Percentiles rank a stretch among this genome's conserved stretches.
These are phyloP conservation scores for Plusia festucae DNA, from an alignment of 2,888 invertebrate species.

Conservation along the genomic window DNA sequence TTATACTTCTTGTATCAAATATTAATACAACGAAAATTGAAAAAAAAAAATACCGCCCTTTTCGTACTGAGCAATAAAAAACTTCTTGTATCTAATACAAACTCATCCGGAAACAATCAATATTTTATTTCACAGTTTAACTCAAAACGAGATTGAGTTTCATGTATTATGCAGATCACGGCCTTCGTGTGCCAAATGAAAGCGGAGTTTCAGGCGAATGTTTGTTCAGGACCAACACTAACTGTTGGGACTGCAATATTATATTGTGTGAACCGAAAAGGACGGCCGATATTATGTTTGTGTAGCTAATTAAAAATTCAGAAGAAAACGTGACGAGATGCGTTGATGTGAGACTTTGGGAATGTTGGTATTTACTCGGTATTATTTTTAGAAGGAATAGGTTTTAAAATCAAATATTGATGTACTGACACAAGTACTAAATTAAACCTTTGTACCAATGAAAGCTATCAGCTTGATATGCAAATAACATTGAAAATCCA, in stretches of 20 bases:
- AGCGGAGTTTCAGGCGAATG: constrained; percentile 28
- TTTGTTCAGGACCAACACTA: constrained; percentile 53
- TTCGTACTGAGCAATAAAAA: neutral
- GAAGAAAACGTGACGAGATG: neutral
- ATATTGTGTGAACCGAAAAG: constrained; percentile 16
- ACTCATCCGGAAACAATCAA: constrained; percentile 35
- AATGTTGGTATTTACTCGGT: neutral
- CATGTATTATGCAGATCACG: constrained; percentile 57
- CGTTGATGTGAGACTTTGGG: neutral
- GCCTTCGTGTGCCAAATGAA: constrained; percentile 42
- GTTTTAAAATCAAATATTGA: too few relatives aligned
- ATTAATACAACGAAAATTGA: neutral
- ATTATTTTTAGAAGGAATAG: neutral
- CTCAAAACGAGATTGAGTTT: constrained; percentile 43
- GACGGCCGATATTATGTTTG: constrained; percentile 1
- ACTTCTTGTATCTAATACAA: constrained; percentile 11
- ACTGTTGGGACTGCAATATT: constrained; percentile 32
- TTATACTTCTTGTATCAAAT: too few relatives aligned
- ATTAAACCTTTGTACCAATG: too few relatives aligned
- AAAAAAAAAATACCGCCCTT: neutral
- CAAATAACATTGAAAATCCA: too few relatives aligned
- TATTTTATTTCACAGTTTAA: constrained; percentile 48
- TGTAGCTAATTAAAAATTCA: neutral
- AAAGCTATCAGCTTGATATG: too few relatives aligned
- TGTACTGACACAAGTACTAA: too few relatives aligned